phyloP scores from a whole-genome alignment of 2,888 invertebrate genomes.

The Pomacea canaliculata region DNA sequence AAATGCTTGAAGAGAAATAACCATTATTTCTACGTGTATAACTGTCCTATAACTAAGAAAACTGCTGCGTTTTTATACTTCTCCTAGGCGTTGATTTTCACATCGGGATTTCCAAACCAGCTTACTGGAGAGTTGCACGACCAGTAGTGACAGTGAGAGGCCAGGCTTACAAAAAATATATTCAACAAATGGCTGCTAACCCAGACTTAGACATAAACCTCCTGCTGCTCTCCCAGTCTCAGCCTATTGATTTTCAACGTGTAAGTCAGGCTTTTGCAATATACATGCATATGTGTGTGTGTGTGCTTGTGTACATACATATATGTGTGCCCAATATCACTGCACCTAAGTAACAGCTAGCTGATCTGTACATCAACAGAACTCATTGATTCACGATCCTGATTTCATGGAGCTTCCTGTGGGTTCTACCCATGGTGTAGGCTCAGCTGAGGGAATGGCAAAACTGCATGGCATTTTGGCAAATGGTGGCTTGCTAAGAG shows the following conservation, averaged over 20 bases:
- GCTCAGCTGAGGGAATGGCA: slow-evolving; percentile 51
- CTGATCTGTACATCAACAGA: neutral
- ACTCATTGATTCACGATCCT: slow-evolving; percentile 49
- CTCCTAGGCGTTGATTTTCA: slow-evolving; percentile 50
- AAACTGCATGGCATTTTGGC: slow-evolving; percentile 52
- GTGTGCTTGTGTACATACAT: neutral
- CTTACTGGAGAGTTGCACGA: slow-evolving; percentile 22
- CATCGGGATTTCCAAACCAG: slow-evolving; percentile 47
- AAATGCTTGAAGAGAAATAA: too few species aligned
- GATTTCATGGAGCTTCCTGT: slow-evolving; percentile 50
- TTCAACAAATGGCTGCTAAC: slow-evolving; percentile 6
- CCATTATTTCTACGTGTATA: too few species aligned
- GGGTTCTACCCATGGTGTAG: slow-evolving; percentile 52
- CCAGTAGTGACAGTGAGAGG: slow-evolving; percentile 16
- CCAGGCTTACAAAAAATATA: slow-evolving; percentile 8
- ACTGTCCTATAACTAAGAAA: too few species aligned
- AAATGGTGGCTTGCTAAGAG: slow-evolving; percentile 51
- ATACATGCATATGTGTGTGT: neutral
- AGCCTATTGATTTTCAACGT: slow-evolving; percentile 11
- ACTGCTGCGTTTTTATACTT: too few species aligned
- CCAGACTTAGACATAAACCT: slow-evolving; percentile 2
- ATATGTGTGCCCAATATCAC: too few species aligned
- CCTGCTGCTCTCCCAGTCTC: neutral
- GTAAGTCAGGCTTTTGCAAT: neutral
- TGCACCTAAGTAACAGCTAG: too few species aligned